phyloP scores from a whole-genome alignment of 2,113 vertebrate genomes.

The Scytalopus superciliaris region DNA sequence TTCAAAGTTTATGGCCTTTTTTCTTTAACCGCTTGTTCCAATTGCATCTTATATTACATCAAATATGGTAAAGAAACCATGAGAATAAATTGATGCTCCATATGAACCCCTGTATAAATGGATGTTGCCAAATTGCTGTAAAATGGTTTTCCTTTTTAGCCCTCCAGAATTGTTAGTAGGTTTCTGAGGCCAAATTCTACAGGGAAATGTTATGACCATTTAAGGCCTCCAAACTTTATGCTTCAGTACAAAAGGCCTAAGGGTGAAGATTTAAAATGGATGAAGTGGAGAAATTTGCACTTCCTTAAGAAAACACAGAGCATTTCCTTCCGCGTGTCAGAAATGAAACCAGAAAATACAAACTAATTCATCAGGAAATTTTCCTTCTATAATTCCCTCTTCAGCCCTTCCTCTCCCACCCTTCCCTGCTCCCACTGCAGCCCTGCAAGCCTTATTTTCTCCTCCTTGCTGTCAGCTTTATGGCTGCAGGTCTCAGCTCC shows the following conservation, averaged over 20 bases:
- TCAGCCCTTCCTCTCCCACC: constrained; percentile 38
- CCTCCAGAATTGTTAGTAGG: constrained; percentile 72
- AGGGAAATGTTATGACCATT: constrained; percentile 83
- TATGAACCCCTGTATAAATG: constrained; percentile 67
- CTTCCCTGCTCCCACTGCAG: constrained; percentile 33
- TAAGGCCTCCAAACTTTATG: constrained; percentile 85
- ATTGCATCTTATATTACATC: constrained; percentile 75
- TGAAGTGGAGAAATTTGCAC: constrained; percentile 94
- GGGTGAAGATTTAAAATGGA: constrained; percentile 86
- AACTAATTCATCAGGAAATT: constrained; percentile 87
- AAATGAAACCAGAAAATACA: constrained; percentile 83
- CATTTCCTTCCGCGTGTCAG: constrained; percentile 91
- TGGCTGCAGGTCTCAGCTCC: constrained; percentile 38
- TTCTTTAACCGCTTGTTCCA: constrained; percentile 69
- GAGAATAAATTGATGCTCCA: constrained; percentile 80
- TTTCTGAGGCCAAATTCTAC: constrained; percentile 81
- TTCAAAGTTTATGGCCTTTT: constrained; percentile 74
- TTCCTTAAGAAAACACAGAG: constrained; percentile 92
- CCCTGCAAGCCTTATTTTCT: constrained; percentile 69
- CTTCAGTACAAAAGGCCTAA: constrained; percentile 85
- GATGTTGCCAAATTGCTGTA: constrained; percentile 75
- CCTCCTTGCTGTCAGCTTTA: constrained; percentile 68
- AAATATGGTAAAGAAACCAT: constrained; percentile 81
- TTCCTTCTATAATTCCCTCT: constrained; percentile 81
- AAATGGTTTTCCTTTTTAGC: constrained; percentile 85